Evolutionary conservation across 64 coral and sea anemone genomes (phyloP).

Genomic region (Montipora foliosa): DNA sequence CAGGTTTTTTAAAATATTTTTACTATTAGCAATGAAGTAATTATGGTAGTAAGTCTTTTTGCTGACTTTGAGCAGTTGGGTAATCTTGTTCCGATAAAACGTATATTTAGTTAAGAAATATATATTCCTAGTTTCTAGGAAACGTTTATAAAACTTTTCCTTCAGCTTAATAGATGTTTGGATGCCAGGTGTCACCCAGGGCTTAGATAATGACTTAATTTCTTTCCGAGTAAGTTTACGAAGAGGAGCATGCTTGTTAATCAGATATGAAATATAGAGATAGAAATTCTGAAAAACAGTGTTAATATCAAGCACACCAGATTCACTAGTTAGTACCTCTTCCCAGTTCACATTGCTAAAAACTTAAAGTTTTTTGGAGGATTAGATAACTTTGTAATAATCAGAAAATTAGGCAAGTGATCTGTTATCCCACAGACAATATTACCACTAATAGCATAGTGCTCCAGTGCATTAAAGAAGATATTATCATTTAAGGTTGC

Average conservation of each 20-base stretch:
- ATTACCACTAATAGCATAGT: conserved; percentile 65
- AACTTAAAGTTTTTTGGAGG: background rate
- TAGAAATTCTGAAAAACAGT: conserved; percentile 30
- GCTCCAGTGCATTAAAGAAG: conserved; percentile 68
- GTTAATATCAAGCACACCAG: conserved; percentile 8
- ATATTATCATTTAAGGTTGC: conserved; percentile 55
- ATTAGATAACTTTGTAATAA: conserved; percentile 14
- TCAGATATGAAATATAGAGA: conserved; percentile 19
- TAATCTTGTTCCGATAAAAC: conserved; percentile 60
- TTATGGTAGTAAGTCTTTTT: conserved; percentile 28
- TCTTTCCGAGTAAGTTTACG: conserved; percentile 56
- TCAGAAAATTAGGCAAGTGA: conserved; percentile 36
- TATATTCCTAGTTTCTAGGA: conserved; percentile 11
- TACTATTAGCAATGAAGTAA: conserved; percentile 62
- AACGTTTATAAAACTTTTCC: conserved; percentile 46
- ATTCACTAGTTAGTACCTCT: conserved; percentile 11
- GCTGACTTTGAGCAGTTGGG: conserved; percentile 25
- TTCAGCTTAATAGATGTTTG: conserved; percentile 45
- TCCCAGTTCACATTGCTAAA: conserved; percentile 17
- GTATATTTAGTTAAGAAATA: conserved; percentile 42
- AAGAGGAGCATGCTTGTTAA: conserved; percentile 61
- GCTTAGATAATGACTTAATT: conserved; percentile 72
- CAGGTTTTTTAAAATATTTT: conserved; percentile 65
- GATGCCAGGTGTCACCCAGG: conserved; percentile 59
- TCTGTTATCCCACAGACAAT: conserved; percentile 21